Conservation (phyloP, 2,888 invertebrate genomes). For the Diploptera punctata region DNA sequence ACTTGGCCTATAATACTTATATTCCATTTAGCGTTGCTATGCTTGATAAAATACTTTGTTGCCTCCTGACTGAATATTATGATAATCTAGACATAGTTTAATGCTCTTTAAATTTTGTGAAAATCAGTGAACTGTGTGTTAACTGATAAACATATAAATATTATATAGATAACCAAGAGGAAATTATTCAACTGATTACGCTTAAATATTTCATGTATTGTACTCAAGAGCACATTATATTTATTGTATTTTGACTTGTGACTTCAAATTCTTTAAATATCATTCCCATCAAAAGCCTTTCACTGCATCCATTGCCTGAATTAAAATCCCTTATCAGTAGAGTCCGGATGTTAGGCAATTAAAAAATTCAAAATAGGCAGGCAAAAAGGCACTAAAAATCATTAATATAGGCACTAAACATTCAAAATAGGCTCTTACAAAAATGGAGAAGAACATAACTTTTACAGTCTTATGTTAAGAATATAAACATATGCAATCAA, state of each 20-base stretch:
- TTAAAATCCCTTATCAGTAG: too few species aligned
- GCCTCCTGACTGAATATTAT: neutral
- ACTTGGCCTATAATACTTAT: slow-evolving; percentile 1
- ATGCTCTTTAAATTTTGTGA: neutral
- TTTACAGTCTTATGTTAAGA: too few species aligned
- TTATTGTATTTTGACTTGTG: slow-evolving; percentile 33
- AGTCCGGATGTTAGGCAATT: too few species aligned
- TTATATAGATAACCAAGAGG: slow-evolving; percentile 17
- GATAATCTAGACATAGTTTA: neutral
- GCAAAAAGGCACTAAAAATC: too few species aligned
- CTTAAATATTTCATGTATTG: slow-evolving; percentile 33
- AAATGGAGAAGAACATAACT: too few species aligned
- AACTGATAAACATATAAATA: too few species aligned
- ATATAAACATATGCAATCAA: too few species aligned
- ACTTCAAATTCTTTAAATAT: slow-evolving; percentile 19
- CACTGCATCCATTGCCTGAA: too few species aligned
- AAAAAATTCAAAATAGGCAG: too few species aligned
- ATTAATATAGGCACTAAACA: too few species aligned
- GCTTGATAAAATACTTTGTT: neutral
- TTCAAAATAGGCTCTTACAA: too few species aligned
- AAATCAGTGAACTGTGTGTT: neutral
- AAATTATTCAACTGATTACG: slow-evolving; percentile 24
- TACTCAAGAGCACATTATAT: slow-evolving; percentile 36
- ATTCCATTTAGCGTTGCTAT: neutral
- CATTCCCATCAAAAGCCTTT: too few species aligned